These are phyloP conservation scores for Parauchenoglanis ngamensis DNA, from an alignment of 2,797 vertebrate genomes.

Conservation along the genomic window DNA sequence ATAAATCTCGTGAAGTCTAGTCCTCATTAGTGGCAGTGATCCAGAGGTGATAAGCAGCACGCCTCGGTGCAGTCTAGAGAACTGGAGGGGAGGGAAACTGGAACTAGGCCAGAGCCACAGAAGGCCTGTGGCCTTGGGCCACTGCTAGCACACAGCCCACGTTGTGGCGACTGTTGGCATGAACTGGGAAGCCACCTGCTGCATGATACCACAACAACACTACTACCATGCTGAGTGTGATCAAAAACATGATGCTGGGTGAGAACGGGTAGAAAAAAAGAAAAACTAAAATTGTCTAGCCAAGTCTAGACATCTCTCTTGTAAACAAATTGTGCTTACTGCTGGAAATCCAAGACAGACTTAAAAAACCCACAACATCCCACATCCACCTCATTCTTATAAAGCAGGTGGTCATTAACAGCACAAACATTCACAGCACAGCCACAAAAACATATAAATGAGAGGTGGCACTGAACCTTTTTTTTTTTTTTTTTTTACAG, in stretches of 20 bases:
- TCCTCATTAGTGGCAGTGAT: conserved; percentile 54
- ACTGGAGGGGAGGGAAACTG: conserved; percentile 19
- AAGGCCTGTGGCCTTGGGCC: conserved; percentile 39
- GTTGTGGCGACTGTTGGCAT: conserved; percentile 22
- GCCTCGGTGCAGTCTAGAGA: conserved; percentile 32
- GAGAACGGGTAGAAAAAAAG: conserved; percentile 10
- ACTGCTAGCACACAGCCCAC: conserved; percentile 32
- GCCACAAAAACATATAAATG: conserved; percentile 21
- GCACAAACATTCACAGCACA: neutral
- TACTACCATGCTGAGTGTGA: conserved; percentile 34
- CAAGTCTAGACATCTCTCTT: conserved; percentile 27
- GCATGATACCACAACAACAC: conserved; percentile 24
- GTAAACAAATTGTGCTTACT: neutral
- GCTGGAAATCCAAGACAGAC: neutral
- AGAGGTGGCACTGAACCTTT: conserved; percentile 33
- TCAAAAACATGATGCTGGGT: conserved; percentile 26
- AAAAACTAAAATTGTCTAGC: neutral
- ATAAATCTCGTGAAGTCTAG: conserved; percentile 48
- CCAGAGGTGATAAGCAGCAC: conserved; percentile 46
- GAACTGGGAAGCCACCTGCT: conserved; percentile 13
- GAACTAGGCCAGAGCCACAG: conserved; percentile 35
- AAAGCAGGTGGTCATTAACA: conserved; percentile 32
- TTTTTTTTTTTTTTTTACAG: conserved; percentile 21
- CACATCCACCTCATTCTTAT: conserved; percentile 13
- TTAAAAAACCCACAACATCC: too few species aligned